These are phyloP conservation scores for Lophochroa leadbeateri DNA, from an alignment of 2,113 vertebrate species.

Conservation along the genomic window DNA sequence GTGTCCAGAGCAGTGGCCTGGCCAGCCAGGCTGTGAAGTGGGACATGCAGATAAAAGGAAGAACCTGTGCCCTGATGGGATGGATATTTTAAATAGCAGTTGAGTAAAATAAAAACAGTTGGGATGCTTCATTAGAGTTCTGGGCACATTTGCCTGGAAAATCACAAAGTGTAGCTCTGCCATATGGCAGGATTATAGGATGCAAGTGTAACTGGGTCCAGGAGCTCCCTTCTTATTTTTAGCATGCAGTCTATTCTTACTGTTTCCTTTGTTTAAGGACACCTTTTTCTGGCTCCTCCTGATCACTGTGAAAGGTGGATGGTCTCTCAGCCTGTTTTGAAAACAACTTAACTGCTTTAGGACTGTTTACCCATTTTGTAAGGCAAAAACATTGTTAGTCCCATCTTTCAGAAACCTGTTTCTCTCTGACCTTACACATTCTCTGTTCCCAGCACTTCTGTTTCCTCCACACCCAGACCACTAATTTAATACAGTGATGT, in stretches of 20 bases:
- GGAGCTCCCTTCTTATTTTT: neutral
- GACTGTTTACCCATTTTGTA: neutral
- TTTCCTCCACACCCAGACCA: neutral
- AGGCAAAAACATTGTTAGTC: neutral
- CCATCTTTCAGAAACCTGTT: neutral
- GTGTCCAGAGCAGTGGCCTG: neutral
- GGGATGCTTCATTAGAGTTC: neutral
- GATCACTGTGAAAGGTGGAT: neutral
- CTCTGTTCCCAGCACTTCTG: fast-evolving
- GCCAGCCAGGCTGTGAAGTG: neutral
- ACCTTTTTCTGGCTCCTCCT: neutral
- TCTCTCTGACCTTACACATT: neutral
- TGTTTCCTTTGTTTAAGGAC: neutral
- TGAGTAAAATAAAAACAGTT: neutral
- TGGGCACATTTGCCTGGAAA: neutral
- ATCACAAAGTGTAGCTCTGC: neutral
- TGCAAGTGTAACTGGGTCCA: neutral
- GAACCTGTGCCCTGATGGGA: neutral
- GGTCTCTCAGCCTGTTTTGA: neutral
- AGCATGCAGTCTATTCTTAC: neutral
- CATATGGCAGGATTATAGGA: neutral
- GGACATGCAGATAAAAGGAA: neutral
- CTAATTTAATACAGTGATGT: neutral
- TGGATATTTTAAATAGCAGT: neutral
- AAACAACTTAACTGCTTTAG: neutral